Evolutionary conservation across 2,888 invertebrate genomes (phyloP).

Genomic region (Pteria penguin): DNA sequence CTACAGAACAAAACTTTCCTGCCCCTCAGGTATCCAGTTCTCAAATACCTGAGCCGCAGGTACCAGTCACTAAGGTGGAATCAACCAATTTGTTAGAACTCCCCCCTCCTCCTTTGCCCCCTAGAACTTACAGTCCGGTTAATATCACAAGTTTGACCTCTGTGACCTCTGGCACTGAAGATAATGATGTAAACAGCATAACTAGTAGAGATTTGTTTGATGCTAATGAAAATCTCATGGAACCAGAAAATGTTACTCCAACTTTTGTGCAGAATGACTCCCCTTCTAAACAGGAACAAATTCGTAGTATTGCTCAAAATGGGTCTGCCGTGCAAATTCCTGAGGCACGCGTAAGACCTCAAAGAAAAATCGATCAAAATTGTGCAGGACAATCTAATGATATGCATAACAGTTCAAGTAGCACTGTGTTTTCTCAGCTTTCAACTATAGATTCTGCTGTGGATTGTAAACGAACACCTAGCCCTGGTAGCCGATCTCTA

Average conservation of each 20-base stretch:
- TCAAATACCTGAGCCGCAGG: slow-evolving; percentile 1
- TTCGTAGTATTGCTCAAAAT: background rate
- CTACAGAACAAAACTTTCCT: background rate
- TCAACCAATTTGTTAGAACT: slow-evolving; percentile 23
- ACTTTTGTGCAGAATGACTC: too few species aligned
- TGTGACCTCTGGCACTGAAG: slow-evolving; percentile 36
- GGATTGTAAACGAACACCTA: slow-evolving; percentile 28
- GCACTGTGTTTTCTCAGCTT: slow-evolving; percentile 55
- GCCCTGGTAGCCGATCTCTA: slow-evolving; percentile 30
- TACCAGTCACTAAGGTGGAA: slow-evolving; percentile 17
- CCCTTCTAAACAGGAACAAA: background rate
- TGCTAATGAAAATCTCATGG: slow-evolving; percentile 61
- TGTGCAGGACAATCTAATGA: slow-evolving; percentile 16
- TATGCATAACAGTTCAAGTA: slow-evolving; percentile 30
- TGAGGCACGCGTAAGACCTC: slow-evolving; percentile 65
- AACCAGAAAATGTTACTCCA: background rate
- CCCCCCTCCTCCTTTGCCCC: slow-evolving; percentile 72
- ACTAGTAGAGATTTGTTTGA: slow-evolving; percentile 72
- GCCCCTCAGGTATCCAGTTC: slow-evolving; percentile 22
- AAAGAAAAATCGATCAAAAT: slow-evolving; percentile 20
- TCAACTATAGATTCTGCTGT: slow-evolving; percentile 57
- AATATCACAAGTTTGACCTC: slow-evolving; percentile 53
- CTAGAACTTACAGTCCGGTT: slow-evolving; percentile 73
- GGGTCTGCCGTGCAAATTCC: slow-evolving; percentile 65
- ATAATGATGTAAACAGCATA: slow-evolving; percentile 54